These are phyloP conservation scores for Electrophaes corylata DNA, from an alignment of 2,888 invertebrate genomes.

Conservation along the genomic window DNA sequence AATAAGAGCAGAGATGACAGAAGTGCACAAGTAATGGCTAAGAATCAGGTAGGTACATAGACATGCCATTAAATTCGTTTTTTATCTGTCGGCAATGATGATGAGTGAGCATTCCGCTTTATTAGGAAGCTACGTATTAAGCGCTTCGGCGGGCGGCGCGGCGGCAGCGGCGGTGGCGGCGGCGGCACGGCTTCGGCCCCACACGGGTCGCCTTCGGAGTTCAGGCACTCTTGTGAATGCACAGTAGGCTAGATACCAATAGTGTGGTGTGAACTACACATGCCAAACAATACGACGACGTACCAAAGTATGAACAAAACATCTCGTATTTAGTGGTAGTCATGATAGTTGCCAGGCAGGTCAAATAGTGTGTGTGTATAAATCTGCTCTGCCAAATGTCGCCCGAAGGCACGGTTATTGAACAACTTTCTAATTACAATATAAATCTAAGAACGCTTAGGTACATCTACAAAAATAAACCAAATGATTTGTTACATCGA, in stretches of 20 bases:
- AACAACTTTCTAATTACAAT: constrained; percentile 8
- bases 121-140: constrained; percentile 80
- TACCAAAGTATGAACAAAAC: constrained; percentile 33
- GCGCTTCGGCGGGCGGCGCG: constrained; percentile 42
- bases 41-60: constrained; percentile 18
- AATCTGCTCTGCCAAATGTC: constrained; percentile 48
- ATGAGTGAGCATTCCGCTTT: constrained; percentile 60
- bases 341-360: constrained; percentile 42
- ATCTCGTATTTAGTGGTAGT: constrained; percentile 36
- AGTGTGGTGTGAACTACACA: constrained; percentile 53
- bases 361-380: constrained; percentile 39
- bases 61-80: constrained; percentile 47
- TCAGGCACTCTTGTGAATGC: constrained; percentile 43
- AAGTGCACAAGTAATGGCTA: constrained; percentile 20
- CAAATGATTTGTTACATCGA: constrained; percentile 79
- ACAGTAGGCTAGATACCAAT: constrained; percentile 44
- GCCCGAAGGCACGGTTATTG: constrained; percentile 23
- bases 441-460: not conserved
- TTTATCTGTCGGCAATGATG: constrained; percentile 47
- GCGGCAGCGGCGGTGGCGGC: no score
- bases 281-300: constrained; percentile 47
- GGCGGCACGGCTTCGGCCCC: constrained; percentile 8
- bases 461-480: constrained; percentile 62
- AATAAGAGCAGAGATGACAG: constrained; percentile 9
- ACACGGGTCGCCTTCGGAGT: constrained; percentile 62